A percentile compares a stretch with the other conserved stretches of the same genome.
These are phyloP conservation scores for Gryllus longicercus DNA, from an alignment of 2,888 invertebrate genomes.

Conservation along the genomic window DNA sequence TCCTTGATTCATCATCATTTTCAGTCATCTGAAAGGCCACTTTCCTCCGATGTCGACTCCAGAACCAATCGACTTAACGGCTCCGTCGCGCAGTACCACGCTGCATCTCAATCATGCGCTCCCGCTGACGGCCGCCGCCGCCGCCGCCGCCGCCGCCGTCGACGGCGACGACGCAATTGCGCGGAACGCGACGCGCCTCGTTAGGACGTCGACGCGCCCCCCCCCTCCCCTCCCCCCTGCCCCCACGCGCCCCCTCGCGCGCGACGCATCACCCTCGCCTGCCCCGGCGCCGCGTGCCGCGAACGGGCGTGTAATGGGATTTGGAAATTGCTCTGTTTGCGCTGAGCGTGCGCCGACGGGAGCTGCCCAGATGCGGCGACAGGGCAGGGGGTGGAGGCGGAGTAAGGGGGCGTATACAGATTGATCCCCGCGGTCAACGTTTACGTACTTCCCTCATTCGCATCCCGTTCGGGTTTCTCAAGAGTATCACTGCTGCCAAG, in stretches of 20 bases:
- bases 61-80: neutral
- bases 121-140: neutral
- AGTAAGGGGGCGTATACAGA: too few species aligned
- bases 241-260: neutral
- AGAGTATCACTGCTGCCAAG: too few species aligned
- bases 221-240: neutral
- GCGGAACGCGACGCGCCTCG: conserved; percentile 3
- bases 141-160: neutral
- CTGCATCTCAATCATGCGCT: conserved; percentile 5
- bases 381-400: too few species aligned
- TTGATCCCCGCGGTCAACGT: too few species aligned
- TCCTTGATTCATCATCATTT: too few species aligned
- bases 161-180: neutral
- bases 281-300: neutral
- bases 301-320: conserved; percentile 17
- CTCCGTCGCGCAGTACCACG: neutral
- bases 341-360: neutral
- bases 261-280: neutral
- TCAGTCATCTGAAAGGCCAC: too few species aligned
- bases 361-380: neutral
- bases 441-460: too few species aligned
- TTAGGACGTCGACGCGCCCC: conserved; percentile 21
- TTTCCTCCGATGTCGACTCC: neutral
- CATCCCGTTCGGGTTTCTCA: too few species aligned
- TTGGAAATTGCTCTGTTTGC: conserved; percentile 8